Evolutionary conservation across 2,113 vertebrate species (phyloP).

Genomic region (Prunella himalayana): DNA sequence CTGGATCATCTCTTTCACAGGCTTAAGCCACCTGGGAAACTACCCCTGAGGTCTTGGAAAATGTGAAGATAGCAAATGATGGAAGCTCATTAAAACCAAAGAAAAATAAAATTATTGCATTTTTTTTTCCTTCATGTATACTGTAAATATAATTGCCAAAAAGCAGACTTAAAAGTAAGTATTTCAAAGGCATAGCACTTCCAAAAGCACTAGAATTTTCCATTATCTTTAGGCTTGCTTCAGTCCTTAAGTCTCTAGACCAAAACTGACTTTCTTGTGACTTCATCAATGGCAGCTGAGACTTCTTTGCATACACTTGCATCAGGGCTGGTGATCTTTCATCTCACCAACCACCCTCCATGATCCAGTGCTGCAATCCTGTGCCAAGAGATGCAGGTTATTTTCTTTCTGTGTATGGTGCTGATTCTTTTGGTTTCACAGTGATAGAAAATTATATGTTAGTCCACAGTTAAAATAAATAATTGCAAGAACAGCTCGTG

Average conservation of each 20-base stretch:
- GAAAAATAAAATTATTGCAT: neutral
- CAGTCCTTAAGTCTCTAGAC: neutral
- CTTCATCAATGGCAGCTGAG: neutral
- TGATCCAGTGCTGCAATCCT: neutral
- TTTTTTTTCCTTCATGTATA: neutral
- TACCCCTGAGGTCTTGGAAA: neutral
- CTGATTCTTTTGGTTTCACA: neutral
- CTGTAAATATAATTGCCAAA: neutral
- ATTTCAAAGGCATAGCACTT: neutral
- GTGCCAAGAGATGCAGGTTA: neutral
- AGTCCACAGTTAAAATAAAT: neutral
- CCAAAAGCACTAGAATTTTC: neutral
- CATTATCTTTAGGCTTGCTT: neutral
- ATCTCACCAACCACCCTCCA: accelerated
- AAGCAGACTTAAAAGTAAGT: neutral
- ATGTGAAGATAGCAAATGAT: neutral
- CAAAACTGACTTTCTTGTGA: neutral
- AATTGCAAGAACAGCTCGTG: neutral
- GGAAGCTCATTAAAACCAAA: neutral
- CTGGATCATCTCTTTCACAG: neutral
- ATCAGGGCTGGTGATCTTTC: neutral
- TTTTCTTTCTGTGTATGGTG: neutral
- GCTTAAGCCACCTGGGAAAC: neutral
- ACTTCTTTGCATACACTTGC: neutral
- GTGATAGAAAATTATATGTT: neutral